Evolutionary conservation across 2,888 invertebrate genomes (phyloP), one percentile per base, ranked within the genome.

Genomic region (Pantelozetes paolii): DNA sequence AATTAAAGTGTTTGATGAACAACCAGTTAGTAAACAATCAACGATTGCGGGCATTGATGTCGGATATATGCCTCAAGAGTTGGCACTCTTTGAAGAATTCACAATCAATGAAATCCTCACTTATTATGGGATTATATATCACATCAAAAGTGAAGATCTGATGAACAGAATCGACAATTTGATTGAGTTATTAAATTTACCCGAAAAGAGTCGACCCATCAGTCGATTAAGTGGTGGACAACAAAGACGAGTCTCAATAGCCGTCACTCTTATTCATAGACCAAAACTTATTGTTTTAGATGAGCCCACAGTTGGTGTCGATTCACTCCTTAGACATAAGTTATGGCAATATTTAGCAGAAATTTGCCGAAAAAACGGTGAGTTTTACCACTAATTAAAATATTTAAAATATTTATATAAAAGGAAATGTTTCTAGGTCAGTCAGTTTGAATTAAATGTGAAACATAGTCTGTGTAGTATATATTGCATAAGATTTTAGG

Each of bases 271-370:
- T 26, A 90, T 94, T 88, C 94, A 94, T 82, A 92, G 94, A 83
- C 94, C 94, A 0, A 92, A 93, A 82, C 86, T 94, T 62, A 85
- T 94, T 76, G 94, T 94, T 83, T 86, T 94, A 76, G 94, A 94
- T 82, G 94, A 94, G 83, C 94, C 94, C 0, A 94, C 94, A 0
- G 94, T 94, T 59, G 94, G 94, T 3, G 94, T 94, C 74, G 94
- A 94, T 85, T 94, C 94, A 0, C 85, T 92, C 77, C 86, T 95
- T 0, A 78, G 83, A 77, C 80, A 0, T 75, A 93, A 92, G 82
- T 95, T 95, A 82, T 95, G 95, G 95, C 91, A 91, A 80, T 93
- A 95, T 82, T 85, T 95, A 81, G 90, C 93, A 76, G 89, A 91
- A 81, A 91, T 95, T 81, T 92, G 94, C 79, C 90, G 90, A 84